These are phyloP conservation scores for Dryobotodes eremita DNA, from an alignment of 2,888 invertebrate genomes.

Conservation along the genomic window DNA sequence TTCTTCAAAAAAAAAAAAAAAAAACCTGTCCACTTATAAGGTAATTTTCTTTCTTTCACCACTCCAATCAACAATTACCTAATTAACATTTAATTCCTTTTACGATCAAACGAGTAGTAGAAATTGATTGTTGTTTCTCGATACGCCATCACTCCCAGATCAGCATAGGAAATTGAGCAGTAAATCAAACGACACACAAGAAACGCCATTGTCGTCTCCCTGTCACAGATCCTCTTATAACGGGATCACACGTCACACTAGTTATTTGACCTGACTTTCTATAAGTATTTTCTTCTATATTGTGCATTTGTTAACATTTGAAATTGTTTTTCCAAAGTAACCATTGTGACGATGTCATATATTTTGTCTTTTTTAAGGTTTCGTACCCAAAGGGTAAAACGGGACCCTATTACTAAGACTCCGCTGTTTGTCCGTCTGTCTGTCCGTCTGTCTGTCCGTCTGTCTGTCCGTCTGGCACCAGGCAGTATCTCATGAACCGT, in stretches of 20 bases:
- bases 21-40: slow-evolving; percentile 28
- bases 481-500: too few relatives aligned
- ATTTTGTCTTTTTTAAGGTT: too few relatives aligned
- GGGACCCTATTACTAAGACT: too few relatives aligned
- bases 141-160: slow-evolving; percentile 47
- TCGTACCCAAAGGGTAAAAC: too few relatives aligned
- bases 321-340: background rate
- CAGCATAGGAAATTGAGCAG: slow-evolving; percentile 40
- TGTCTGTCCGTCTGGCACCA: too few relatives aligned
- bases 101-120: slow-evolving; percentile 23
- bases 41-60: slow-evolving; percentile 18
- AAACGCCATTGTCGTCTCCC: slow-evolving; percentile 52
- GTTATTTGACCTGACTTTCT: background rate
- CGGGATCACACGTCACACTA: slow-evolving; percentile 23
- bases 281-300: background rate
- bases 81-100: slow-evolving; percentile 53
- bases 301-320: background rate
- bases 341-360: too few relatives aligned
- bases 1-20: slow-evolving; percentile 2
- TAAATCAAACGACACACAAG: slow-evolving; percentile 53
- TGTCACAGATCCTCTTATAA: slow-evolving; percentile 63
- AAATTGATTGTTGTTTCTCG: slow-evolving; percentile 18
- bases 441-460: too few relatives aligned
- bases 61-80: slow-evolving; percentile 42
- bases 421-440: too few relatives aligned